Percentiles rank a stretch among this genome's conserved stretches.
Evolutionary conservation across 2,888 invertebrate species (phyloP).

Genomic region (Lasius platythorax): DNA sequence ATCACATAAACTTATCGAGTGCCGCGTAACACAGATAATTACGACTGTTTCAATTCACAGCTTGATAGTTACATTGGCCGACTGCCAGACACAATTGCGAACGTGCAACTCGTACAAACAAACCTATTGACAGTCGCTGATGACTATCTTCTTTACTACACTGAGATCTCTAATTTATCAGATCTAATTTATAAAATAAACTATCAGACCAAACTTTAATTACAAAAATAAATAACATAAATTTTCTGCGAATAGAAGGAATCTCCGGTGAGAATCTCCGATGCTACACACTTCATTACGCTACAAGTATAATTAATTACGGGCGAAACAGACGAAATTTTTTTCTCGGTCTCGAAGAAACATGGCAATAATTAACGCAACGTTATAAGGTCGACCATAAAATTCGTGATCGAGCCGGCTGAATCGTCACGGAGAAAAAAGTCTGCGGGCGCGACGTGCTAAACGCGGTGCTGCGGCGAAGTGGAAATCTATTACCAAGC

Average conservation of each 20-base stretch:
- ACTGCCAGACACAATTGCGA: slow-evolving; percentile 40
- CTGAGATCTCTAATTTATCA: slow-evolving; percentile 6
- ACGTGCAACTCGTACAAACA: slow-evolving; percentile 57
- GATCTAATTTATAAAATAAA: slow-evolving; percentile 11
- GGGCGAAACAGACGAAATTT: not conserved
- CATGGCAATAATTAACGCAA: not conserved
- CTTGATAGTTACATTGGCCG: slow-evolving; percentile 54
- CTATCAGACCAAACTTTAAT: not conserved
- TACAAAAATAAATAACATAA: not conserved
- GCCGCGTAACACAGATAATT: slow-evolving; percentile 39
- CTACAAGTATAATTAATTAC: not conserved
- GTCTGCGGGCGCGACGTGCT: slow-evolving; percentile 16
- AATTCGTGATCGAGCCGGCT: slow-evolving; percentile 25
- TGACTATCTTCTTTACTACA: slow-evolving; percentile 18
- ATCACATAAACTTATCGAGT: slow-evolving; percentile 15
- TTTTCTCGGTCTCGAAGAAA: not conserved
- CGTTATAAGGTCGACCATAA: slow-evolving; percentile 10
- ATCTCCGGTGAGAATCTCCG: not conserved
- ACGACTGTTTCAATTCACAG: slow-evolving; percentile 59
- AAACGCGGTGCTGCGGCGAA: slow-evolving; percentile 31
- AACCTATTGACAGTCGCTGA: slow-evolving; percentile 24
- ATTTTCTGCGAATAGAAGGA: slow-evolving; percentile 10
- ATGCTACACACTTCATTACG: not conserved
- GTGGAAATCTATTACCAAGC: slow-evolving; percentile 47
- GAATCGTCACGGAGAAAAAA: not conserved